phyloP scores from a whole-genome alignment of 2,113 vertebrate genomes.

The Pyxicephalus adspersus region DNA sequence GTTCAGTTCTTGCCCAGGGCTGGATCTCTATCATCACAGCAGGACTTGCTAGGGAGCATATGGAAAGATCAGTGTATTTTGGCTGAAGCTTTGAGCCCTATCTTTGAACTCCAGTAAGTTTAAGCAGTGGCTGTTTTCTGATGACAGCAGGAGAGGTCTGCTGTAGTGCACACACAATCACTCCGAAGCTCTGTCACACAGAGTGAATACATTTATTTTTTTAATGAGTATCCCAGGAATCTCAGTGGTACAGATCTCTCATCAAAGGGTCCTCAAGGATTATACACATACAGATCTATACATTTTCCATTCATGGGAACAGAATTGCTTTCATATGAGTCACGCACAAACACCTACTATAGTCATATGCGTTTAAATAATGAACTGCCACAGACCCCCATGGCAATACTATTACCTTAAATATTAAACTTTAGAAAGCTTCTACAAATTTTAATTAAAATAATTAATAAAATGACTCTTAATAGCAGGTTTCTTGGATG shows the following conservation, averaged over 20 bases:
- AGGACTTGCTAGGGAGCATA: slow-evolving; percentile 70
- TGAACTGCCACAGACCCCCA: too few relatives aligned
- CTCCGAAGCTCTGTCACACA: slow-evolving; percentile 17
- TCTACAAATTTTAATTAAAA: too few relatives aligned
- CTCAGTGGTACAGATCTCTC: background rate
- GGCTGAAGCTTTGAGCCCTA: slow-evolving; percentile 69
- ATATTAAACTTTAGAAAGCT: too few relatives aligned
- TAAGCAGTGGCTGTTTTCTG: slow-evolving; percentile 70
- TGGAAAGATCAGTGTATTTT: slow-evolving; percentile 72
- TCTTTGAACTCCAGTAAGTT: slow-evolving; percentile 74
- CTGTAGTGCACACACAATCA: slow-evolving; percentile 61
- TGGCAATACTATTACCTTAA: too few relatives aligned
- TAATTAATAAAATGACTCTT: too few relatives aligned
- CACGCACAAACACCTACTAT: too few relatives aligned
- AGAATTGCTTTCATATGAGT: too few relatives aligned
- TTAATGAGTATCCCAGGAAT: slow-evolving; percentile 13
- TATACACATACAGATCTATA: slow-evolving; percentile 3
- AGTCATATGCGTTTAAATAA: too few relatives aligned
- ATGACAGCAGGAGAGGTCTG: slow-evolving; percentile 66
- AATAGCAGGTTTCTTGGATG: too few relatives aligned
- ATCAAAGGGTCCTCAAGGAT: background rate
- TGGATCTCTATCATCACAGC: slow-evolving; percentile 77
- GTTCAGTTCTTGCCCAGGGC: slow-evolving; percentile 68
- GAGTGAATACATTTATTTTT: slow-evolving; percentile 24
- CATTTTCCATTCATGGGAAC: background rate